A percentile compares a stretch with the other conserved stretches of the same genome.
These are phyloP conservation scores for Leptinotarsa haldemani DNA, from an alignment of 2,888 invertebrate species.

Conservation along the genomic window DNA sequence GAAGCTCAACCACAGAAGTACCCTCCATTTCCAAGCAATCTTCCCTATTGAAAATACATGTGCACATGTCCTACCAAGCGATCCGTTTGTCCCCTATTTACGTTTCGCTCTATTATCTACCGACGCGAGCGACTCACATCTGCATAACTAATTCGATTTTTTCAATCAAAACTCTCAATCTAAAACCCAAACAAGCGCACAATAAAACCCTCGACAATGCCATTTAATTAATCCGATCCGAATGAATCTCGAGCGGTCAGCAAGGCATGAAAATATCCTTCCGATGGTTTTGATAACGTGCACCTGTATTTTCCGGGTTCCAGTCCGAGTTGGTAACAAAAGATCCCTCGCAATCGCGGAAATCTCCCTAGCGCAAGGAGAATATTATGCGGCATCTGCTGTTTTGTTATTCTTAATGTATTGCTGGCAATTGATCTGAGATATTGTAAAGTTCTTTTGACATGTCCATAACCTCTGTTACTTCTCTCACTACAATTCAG, in stretches of 20 bases:
- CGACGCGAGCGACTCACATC: constrained; percentile 31
- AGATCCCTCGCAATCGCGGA: background rate
- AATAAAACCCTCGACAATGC: constrained; percentile 44
- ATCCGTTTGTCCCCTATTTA: constrained; percentile 35
- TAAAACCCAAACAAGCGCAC: constrained; percentile 44
- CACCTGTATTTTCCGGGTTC: constrained; percentile 56
- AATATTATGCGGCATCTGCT: constrained; percentile 3
- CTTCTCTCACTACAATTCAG: too few relatives aligned
- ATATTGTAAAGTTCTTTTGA: background rate
- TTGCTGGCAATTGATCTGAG: background rate
- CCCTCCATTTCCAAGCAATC: background rate
- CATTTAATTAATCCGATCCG: constrained; percentile 44
- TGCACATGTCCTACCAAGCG: constrained; percentile 29
- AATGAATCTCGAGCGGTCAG: constrained; percentile 53
- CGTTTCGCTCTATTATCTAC: constrained; percentile 27
- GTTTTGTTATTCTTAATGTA: background rate
- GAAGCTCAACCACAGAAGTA: background rate
- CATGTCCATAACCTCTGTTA: too few relatives aligned
- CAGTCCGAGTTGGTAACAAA: background rate
- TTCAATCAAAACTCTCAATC: constrained; percentile 46
- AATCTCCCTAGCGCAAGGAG: constrained; percentile 8
- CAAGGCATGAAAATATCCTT: constrained; percentile 59
- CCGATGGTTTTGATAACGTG: constrained; percentile 43
- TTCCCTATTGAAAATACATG: constrained; percentile 3
- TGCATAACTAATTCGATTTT: constrained; percentile 45